phyloP scores from a whole-genome alignment of 1,140 invertebrate genomes.

The Cherax destructor region DNA sequence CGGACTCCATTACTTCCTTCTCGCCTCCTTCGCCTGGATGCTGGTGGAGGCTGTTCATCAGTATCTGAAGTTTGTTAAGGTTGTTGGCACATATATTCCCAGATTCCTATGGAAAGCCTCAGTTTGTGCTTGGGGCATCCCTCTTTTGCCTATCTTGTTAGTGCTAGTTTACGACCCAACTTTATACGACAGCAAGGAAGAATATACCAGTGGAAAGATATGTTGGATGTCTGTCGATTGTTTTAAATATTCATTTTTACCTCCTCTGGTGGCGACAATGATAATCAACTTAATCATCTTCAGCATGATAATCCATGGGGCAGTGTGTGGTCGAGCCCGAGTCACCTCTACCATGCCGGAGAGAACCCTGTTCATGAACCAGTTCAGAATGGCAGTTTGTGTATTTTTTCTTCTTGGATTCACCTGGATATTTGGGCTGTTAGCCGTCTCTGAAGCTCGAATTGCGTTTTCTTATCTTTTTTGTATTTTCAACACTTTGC shows the following conservation, averaged over 20 bases:
- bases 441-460: constrained; percentile 65
- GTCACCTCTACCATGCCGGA: constrained; percentile 75
- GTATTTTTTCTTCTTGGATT: constrained; percentile 75
- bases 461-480: constrained; percentile 72
- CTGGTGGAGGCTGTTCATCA: constrained; percentile 77
- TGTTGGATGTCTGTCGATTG: constrained; percentile 76
- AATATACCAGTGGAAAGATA: constrained; percentile 32
- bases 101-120: constrained; percentile 75
- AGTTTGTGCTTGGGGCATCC: constrained; percentile 76
- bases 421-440: constrained; percentile 73
- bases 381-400: constrained; percentile 76
- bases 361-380: constrained; percentile 74
- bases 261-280: constrained; percentile 75
- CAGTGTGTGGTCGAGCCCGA: constrained; percentile 75
- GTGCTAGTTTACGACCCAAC: constrained; percentile 70
- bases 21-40: constrained; percentile 78
- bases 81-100: constrained; percentile 76
- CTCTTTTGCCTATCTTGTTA: constrained; percentile 71
- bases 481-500: constrained; percentile 73
- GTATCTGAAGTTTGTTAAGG: constrained; percentile 77
- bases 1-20: constrained; percentile 76
- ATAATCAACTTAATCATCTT: constrained; percentile 76
- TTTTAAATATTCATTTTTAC: constrained; percentile 76
- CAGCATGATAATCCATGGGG: constrained; percentile 74
- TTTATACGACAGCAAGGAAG: constrained; percentile 61